A percentile compares a stretch with the other conserved stretches of the same genome.
Conservation (phyloP, 2,113 vertebrate species). For the Silurus meridionalis region DNA sequence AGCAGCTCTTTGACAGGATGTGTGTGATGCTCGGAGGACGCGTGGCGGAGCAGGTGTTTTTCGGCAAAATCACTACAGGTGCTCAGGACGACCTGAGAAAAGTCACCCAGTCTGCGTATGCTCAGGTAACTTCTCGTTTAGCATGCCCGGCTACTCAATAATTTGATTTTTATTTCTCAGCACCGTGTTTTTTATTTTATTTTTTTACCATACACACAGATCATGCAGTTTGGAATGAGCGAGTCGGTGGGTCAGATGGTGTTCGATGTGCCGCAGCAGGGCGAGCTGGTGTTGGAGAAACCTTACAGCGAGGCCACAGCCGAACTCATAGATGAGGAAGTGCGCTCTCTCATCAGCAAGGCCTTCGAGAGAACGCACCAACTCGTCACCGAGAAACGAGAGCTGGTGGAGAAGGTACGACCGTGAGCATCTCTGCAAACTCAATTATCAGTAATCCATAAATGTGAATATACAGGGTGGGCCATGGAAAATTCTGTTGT, state of each 20-base stretch:
- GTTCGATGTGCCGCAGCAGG: slow-evolving; percentile 61
- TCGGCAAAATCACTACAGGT: slow-evolving; percentile 65
- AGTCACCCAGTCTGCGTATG: slow-evolving; percentile 69
- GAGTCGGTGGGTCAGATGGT: slow-evolving; percentile 70
- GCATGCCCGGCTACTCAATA: no score
- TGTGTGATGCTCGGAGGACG: slow-evolving; percentile 71
- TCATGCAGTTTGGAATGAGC: slow-evolving; percentile 72
- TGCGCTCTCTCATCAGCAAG: slow-evolving; percentile 51
- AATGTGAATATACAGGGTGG: no score
- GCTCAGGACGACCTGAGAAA: slow-evolving; percentile 71
- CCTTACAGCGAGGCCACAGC: slow-evolving; percentile 67
- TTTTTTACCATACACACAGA: slow-evolving; percentile 42
- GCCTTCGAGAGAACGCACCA: slow-evolving; percentile 66
- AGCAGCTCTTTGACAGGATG: slow-evolving; percentile 71
- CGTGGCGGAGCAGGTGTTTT: slow-evolving; percentile 72
- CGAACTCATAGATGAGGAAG: slow-evolving; percentile 77
- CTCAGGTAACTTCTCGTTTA: slow-evolving; percentile 61
- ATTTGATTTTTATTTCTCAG: neutral
- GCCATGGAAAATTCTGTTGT: no score
- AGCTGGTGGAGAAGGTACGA: slow-evolving; percentile 65
- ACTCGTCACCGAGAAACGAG: slow-evolving; percentile 62
- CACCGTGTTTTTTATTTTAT: neutral
- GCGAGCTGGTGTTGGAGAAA: slow-evolving; percentile 63
- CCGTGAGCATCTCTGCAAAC: neutral
- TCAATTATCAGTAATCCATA: neutral